Evolutionary conservation across 37 sponge, comb jelly and placozoan genomes (phyloP).

Genomic region (Theonella swinhoei): DNA sequence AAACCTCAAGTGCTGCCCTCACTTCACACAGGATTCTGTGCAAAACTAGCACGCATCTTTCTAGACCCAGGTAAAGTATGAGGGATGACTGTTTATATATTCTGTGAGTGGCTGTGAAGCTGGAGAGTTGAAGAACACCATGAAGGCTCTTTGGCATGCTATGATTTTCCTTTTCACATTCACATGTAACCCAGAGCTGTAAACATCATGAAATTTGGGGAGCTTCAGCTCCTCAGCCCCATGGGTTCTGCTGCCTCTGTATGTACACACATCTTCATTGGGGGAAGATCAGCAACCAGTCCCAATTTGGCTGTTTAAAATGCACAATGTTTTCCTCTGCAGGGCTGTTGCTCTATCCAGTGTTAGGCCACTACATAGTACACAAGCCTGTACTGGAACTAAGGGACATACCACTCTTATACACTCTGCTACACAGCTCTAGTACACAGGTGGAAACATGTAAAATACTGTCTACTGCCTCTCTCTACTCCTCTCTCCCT

Average conservation of each 20-base stretch:
- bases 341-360: slow-evolving; percentile 58
- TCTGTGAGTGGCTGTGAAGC: too few relatives aligned
- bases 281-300: not conserved
- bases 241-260: not conserved
- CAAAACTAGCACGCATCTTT: slow-evolving; percentile 24
- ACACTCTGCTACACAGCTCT: slow-evolving; percentile 64
- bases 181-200: too few relatives aligned
- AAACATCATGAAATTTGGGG: too few relatives aligned
- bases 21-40: slow-evolving; percentile 11
- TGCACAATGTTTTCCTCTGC: not conserved
- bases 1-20: slow-evolving; percentile 9
- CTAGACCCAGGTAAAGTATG: slow-evolving; percentile 64
- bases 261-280: not conserved
- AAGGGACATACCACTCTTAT: slow-evolving; percentile 50
- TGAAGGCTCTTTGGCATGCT: too few relatives aligned
- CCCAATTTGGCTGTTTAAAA: not conserved
- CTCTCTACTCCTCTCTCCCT: too few relatives aligned
- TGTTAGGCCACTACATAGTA: slow-evolving; percentile 44
- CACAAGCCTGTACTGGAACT: slow-evolving; percentile 60
- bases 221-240: too few relatives aligned
- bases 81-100: too few relatives aligned
- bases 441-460: slow-evolving; percentile 63
- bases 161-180: too few relatives aligned
- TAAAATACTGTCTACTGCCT: too few relatives aligned
- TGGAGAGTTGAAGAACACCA: too few relatives aligned